Evolutionary conservation across 2,888 invertebrate genomes (phyloP).

Genomic region (Cryptocephalus moraei): DNA sequence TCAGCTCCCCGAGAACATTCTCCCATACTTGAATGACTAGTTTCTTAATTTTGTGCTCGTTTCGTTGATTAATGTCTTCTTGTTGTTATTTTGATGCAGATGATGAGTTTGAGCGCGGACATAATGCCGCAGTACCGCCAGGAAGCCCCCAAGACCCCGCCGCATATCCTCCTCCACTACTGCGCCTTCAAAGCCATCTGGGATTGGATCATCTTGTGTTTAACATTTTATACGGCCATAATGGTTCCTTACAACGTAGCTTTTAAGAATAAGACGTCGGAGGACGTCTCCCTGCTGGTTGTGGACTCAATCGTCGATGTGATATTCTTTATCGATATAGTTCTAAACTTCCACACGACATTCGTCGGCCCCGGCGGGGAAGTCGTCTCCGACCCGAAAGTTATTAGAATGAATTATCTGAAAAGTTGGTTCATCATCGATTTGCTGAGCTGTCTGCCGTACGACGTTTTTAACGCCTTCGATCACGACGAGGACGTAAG

Average conservation of each 20-base stretch:
- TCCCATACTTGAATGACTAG: no score
- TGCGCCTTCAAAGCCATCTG: constrained; percentile 99
- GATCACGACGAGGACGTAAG: constrained; percentile 95
- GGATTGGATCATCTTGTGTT: constrained; percentile 99
- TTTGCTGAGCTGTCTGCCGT: constrained; percentile 96
- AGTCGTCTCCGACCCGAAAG: constrained; percentile 97
- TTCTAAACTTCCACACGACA: constrained; percentile 99
- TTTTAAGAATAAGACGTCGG: constrained; percentile 98
- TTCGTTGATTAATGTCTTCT: constrained; percentile 4
- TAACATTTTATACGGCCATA: constrained; percentile 99
- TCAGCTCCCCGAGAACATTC: no score
- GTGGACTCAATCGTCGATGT: constrained; percentile 99
- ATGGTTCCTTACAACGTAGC: constrained; percentile 41
- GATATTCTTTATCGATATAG: constrained; percentile 99
- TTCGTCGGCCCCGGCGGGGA: constrained; percentile 95
- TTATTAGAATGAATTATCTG: constrained; percentile 96
- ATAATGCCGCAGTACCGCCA: constrained; percentile 97
- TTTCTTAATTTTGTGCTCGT: constrained; percentile 7
- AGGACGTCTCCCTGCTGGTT: constrained; percentile 88
- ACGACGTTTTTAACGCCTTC: constrained; percentile 99
- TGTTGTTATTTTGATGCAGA: constrained; percentile 42
- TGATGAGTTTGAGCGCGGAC: constrained; percentile 97
- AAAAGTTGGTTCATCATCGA: constrained; percentile 99
- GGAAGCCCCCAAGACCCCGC: constrained; percentile 99
- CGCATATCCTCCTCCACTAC: constrained; percentile 98